Base-by-base conservation (phyloP, 2,113 vertebrate species). In the Corapipo altera region DNA sequence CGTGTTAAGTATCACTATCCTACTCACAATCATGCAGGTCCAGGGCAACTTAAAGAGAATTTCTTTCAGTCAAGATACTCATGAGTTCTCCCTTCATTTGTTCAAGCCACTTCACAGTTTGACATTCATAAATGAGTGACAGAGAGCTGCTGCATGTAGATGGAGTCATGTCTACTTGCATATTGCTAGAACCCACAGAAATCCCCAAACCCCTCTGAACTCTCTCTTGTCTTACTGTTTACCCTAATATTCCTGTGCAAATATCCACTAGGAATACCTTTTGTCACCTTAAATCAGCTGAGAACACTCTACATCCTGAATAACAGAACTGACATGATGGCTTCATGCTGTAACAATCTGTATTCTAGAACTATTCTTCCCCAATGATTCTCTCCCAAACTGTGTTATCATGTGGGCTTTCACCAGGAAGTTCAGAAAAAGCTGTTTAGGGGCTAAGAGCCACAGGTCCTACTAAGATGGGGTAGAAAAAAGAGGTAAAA, bases 1-100 rank as follows among this genome's bases (percentile, higher is more conserved):
- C 0, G 0, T 15, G 20, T 35, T n/a, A 78, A 86, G 28, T n/a
- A 23, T 14, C 2, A 3, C 28, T 18, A 73, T 73, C 9, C 44
- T 76, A 24, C 28, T 61, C 1, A 1, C 8, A 73, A 6, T n/a
- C 2, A 0, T 90, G 72, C n/a, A 57, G 10, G 33, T 51, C 30
- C 44, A 37, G 54, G 28, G 27, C 27, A 65, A 55, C 52, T 74
- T 72, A 41, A 71, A 86, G 6, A 21, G 23, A 51, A 15, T 57
- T 85, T 78, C 11, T 83, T 61, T 76, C 41, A 81, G 18, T 21
- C 20, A 41, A 51, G 33, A 39, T 37, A 39, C 28, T 71, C 11
- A 6, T 46, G 12, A 32, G 5, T 46, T 69, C 26, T 5, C 7
- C 5, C 5, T 58, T 78, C 52, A 76, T 17, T 57, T 1, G 1